Conservation (phyloP, 2,888 invertebrate species). For the Agriopis leucophaearia region DNA sequence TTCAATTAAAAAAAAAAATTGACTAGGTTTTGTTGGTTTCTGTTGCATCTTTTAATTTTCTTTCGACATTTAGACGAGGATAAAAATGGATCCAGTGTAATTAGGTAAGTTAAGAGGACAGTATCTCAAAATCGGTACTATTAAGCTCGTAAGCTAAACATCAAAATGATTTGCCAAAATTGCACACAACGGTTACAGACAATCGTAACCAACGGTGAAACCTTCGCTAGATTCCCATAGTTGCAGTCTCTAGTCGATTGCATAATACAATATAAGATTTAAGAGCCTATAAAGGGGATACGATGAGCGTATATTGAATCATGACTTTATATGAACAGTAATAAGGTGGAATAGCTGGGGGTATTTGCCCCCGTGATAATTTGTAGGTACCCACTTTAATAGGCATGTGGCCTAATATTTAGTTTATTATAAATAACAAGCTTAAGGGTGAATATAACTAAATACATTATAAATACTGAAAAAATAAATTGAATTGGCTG, state of each 20-base stretch:
- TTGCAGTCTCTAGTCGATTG: slow-evolving; percentile 40
- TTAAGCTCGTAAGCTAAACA: no score
- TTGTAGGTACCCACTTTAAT: neutral
- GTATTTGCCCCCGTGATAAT: slow-evolving; percentile 1
- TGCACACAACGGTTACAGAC: slow-evolving; percentile 26
- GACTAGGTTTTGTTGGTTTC: no score
- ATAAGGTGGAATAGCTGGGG: slow-evolving; percentile 6
- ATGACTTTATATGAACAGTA: slow-evolving; percentile 16
- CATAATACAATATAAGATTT: slow-evolving; percentile 46
- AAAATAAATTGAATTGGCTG: no score
- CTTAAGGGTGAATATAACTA: no score
- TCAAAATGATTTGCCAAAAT: slow-evolving; percentile 12
- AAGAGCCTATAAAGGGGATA: slow-evolving; percentile 45
- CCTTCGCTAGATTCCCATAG: slow-evolving; percentile 38
- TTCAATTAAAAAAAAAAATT: no score
- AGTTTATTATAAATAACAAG: no score
- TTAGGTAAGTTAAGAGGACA: neutral
- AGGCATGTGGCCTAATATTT: no score
- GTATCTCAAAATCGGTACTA: no score
- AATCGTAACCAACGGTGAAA: slow-evolving; percentile 22
- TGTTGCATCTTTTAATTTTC: no score
- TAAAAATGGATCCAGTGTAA: no score
- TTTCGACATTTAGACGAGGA: no score
- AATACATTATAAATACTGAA: no score
- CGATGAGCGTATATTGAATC: slow-evolving; percentile 39